Evolutionary conservation across 1,140 invertebrate genomes (phyloP), one percentile per base, ranked within the genome.

Genomic region (Nasonia giraulti): DNA sequence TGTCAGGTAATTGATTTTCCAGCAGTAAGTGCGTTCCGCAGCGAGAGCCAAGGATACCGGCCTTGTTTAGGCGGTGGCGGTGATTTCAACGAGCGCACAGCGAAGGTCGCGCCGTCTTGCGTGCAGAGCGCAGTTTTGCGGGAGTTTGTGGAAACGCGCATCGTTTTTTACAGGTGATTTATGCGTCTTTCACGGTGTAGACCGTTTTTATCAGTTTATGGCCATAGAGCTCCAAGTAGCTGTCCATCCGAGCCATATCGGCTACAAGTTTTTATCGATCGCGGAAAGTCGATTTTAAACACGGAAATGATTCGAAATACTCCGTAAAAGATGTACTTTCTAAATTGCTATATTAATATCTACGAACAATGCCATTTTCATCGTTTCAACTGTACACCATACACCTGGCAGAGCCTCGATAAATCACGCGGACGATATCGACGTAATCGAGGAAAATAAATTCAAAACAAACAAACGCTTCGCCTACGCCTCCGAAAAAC

Each of bases 1-100:
- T 44, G 10, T 8, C 31, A 44, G 47, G 68, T 80, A 85, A 85
- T 82, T 82, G 79, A 85, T 85, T 85, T 85, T 77, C 71, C 3
- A 76, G 14, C 73, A 50, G 20, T 40, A 80, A 27, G 62, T n/a
- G 8, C n/a, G 76, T 78, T 55, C 12, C 37, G 76, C n/a, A 14
- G 23, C 17, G 47, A 33, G 31, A 33, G 17, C 66, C 82, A 84
- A 79, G 62, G 75, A 84, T 79, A 79, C 50, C 23, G 14, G 69
- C 69, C 83, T 79, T 71, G 76, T 79, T 50, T 84, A 80, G 68
- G 23, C 37, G 6, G 47, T 23, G 44, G 17, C 62, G 77, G 84
- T 44, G 79, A 81, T 68, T 81, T 77, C 73, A 85, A 85, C 47
- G 83, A 69, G 77, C 33, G 83, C 37, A 44, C 0, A n/a, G 44